phyloP scores from a whole-genome alignment of 2,113 vertebrate species.

The Rhinichthys klamathensis region DNA sequence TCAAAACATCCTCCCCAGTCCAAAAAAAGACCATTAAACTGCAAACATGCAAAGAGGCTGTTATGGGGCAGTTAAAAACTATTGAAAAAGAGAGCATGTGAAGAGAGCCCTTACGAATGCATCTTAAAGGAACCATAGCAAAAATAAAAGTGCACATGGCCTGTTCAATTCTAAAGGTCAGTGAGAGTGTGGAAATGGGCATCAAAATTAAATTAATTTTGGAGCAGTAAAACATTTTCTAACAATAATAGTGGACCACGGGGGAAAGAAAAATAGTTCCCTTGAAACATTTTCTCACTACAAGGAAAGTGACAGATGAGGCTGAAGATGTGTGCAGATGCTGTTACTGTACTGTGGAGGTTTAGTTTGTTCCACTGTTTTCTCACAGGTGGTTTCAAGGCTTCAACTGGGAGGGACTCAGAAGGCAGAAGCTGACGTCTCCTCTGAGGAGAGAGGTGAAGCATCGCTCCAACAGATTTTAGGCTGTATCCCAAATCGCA shows the following conservation, averaged over 20 bases:
- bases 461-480: background rate
- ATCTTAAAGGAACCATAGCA: too few relatives aligned
- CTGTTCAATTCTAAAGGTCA: background rate
- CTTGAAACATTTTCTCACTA: background rate
- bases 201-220: background rate
- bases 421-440: slow-evolving; percentile 71
- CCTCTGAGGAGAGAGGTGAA: slow-evolving; percentile 78
- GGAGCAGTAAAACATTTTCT: background rate
- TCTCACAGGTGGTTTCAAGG: slow-evolving; percentile 79
- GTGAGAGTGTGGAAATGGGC: background rate
- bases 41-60: too few relatives aligned
- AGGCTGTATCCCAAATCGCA: too few relatives aligned
- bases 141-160: background rate
- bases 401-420: slow-evolving; percentile 81
- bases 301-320: background rate
- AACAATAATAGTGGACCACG: background rate
- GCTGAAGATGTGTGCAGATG: background rate
- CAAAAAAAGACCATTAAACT: too few relatives aligned
- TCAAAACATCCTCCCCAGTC: too few relatives aligned
- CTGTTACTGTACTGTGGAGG: background rate
- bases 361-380: background rate
- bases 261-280: background rate
- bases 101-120: too few relatives aligned
- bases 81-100: too few relatives aligned
- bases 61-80: too few relatives aligned